A percentile compares a stretch with the other conserved stretches of the same genome.
phyloP scores from a whole-genome alignment of 2,888 invertebrate genomes.

The Morpho helenor region DNA sequence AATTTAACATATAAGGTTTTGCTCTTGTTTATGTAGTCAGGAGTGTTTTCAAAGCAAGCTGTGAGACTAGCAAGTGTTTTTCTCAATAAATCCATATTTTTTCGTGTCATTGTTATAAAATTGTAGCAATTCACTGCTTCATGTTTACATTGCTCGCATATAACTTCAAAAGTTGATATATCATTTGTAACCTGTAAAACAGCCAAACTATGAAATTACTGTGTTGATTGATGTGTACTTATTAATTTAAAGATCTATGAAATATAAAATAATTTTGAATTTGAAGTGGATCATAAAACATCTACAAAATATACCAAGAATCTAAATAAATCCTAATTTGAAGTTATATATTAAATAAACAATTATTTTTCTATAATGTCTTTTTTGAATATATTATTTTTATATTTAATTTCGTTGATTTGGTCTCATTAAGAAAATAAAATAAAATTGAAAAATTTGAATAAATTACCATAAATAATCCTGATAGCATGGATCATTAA shows the following conservation, averaged over 20 bases:
- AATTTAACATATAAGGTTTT: slow-evolving; percentile 48
- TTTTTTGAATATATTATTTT: too few relatives aligned
- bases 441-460: too few relatives aligned
- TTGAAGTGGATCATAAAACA: too few relatives aligned
- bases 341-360: too few relatives aligned
- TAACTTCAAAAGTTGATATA: slow-evolving; percentile 37
- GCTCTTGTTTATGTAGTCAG: slow-evolving; percentile 27
- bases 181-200: slow-evolving; percentile 46
- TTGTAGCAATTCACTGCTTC: slow-evolving; percentile 42
- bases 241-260: too few relatives aligned
- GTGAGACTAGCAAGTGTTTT: slow-evolving; percentile 38
- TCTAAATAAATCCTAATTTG: too few relatives aligned
- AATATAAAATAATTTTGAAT: too few relatives aligned
- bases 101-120: slow-evolving; percentile 41
- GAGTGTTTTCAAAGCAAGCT: slow-evolving; percentile 35
- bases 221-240: too few relatives aligned
- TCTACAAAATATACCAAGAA: too few relatives aligned
- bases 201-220: slow-evolving; percentile 2
- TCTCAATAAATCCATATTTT: slow-evolving; percentile 38
- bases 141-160: slow-evolving; percentile 47
- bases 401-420: too few relatives aligned
- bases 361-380: too few relatives aligned
- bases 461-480: not conserved
- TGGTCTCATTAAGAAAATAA: too few relatives aligned
- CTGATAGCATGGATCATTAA: not conserved